Base-by-base conservation (phyloP, 2,113 vertebrate genomes). In the Furnarius figulus region DNA sequence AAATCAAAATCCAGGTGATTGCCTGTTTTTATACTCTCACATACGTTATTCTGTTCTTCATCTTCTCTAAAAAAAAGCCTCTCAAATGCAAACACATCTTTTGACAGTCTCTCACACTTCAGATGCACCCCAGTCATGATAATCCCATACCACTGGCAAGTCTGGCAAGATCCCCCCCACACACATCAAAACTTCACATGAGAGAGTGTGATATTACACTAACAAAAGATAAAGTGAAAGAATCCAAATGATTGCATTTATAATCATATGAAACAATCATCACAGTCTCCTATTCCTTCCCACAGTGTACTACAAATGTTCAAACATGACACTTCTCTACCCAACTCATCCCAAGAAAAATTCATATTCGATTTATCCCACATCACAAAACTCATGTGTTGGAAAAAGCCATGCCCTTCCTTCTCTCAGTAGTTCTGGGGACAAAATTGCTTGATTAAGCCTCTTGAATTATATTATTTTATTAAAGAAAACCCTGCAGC, bases 181-280 rank as follows among this genome's bases (percentile, higher is more conserved):
- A 14, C 14, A 5, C 5, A 2, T 12, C 65, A 55, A 49, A 82
- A 59, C 11, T 59, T 47, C 15, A 14, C 35, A 59, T 62, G 40
- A 40, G 0, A 3, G 1, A 8, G 16, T 58, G 24, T 25, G 20
- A 35, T 23, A 71, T 5, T 31, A 8, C 10, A 16, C 31, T 37
- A 42, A 28, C 3, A 3, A 46, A 87, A 89, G 8, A 62, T 40
- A 50, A 76, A 52, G 6, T 6, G 5, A 56, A 78, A 74, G 27
- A 67, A 61, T 14, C 0, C 33, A 66, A 70, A 80, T 33, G 16
- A 46, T 14, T 53, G 19, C 10, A 44, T 56, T 84, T 44, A 22
- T 22, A 61, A 7, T 12, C 2, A 17, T 4, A 19, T 19, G 5
- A 68, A 33, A 37, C 31, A 27, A 55, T 19, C 17, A 30, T 10